Conservation (phyloP, 2,113 vertebrate species). For the Python bivittatus region DNA sequence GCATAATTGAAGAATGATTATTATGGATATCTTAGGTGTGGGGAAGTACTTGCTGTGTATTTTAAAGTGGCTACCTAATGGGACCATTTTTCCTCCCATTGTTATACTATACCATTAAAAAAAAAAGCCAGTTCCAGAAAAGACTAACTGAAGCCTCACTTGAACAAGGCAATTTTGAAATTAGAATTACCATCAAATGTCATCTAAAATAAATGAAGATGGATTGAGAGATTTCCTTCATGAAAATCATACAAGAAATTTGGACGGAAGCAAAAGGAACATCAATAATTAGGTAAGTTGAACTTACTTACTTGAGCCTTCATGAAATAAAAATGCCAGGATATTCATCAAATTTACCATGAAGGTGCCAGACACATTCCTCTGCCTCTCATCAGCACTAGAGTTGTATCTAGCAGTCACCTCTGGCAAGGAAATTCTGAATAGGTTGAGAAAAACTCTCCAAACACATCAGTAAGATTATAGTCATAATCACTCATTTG, state of each 20-base stretch:
- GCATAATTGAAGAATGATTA: background rate
- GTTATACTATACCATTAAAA: background rate
- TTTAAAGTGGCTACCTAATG: accelerated
- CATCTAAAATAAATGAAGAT: background rate
- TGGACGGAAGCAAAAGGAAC: background rate
- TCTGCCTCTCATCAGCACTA: background rate
- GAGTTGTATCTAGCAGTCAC: too few species aligned
- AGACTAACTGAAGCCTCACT: background rate
- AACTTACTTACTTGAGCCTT: background rate
- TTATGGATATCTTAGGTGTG: background rate
- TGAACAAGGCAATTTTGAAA: background rate
- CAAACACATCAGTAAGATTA: background rate
- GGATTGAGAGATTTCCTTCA: background rate
- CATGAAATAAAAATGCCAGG: background rate
- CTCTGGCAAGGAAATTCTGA: background rate
- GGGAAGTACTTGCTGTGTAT: background rate
- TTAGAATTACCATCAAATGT: background rate
- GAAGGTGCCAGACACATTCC: background rate
- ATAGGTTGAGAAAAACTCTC: too few species aligned
- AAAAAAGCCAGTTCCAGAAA: background rate
- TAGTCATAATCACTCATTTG: background rate
- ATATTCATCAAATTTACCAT: background rate
- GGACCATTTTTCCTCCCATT: background rate
- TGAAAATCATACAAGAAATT: background rate
- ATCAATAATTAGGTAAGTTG: background rate